These are phyloP conservation scores for Platyura marginata DNA, from an alignment of 1,140 invertebrate species.

Conservation along the genomic window DNA sequence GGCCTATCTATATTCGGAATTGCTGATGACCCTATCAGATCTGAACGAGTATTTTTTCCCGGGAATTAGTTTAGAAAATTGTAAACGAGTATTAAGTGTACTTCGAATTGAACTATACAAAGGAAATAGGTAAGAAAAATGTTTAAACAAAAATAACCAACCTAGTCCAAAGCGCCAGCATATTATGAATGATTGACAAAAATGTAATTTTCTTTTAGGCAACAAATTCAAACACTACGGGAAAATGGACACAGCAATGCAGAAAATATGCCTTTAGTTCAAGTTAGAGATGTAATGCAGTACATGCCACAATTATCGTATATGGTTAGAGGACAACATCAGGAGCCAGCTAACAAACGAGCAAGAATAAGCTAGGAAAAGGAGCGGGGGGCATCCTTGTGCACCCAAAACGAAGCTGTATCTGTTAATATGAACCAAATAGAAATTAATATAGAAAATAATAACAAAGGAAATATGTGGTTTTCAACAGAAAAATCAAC, in stretches of 20 bases:
- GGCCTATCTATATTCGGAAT: slow-evolving; percentile 57
- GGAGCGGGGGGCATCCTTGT: slow-evolving; percentile 21
- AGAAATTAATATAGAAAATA: neutral
- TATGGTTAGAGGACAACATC: slow-evolving; percentile 33
- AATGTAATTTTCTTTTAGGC: slow-evolving; percentile 24
- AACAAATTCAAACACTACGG: slow-evolving; percentile 51
- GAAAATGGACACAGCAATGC: slow-evolving; percentile 52
- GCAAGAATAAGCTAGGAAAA: slow-evolving; percentile 24
- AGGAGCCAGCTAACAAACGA: slow-evolving; percentile 21
- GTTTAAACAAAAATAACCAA: neutral
- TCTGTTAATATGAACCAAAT: neutral
- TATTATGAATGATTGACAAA: neutral
- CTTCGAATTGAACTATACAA: slow-evolving; percentile 57
- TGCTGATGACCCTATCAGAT: slow-evolving; percentile 65
- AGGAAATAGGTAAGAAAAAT: slow-evolving; percentile 52
- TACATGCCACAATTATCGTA: slow-evolving; percentile 75
- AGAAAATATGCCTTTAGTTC: slow-evolving; percentile 45
- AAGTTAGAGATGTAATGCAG: slow-evolving; percentile 60
- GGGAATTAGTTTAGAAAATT: slow-evolving; percentile 44
- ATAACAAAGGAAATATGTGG: neutral
- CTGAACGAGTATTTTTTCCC: slow-evolving; percentile 65
- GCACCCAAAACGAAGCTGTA: slow-evolving; percentile 8
- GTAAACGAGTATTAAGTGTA: slow-evolving; percentile 58
- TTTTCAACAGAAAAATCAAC: neutral
- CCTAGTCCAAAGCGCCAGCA: neutral